Evolutionary conservation across 2,888 invertebrate species (phyloP), one percentile per base, ranked within the genome.

Genomic region (Silvanus unidentatus): DNA sequence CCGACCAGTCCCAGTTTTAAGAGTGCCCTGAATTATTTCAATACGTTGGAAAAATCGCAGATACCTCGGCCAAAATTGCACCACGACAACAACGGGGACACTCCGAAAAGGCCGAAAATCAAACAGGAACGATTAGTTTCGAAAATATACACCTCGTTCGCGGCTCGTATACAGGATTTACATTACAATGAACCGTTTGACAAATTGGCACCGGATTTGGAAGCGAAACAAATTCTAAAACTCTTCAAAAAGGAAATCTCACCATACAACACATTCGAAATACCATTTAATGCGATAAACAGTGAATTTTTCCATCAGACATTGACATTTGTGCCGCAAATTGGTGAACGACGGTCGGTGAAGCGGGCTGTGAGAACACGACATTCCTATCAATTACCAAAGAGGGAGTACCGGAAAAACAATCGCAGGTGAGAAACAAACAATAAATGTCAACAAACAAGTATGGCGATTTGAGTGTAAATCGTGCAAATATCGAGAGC

Each of bases 281-380:
- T 60, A 29, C 52, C 58, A 1, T 43, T 45, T 13, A 48, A 58
- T 34, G 58, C 54, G 16, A 43, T 59, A 40, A 47, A 59, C 16
- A 55, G 57, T 52, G 60, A 60, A 16, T 56, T 60, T 45, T 55
- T 57, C 38, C 54, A 56, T 36, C 48, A 54, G 28, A 57, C 55
- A 28, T 42, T 59, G 29, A 36, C 46, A 11, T 37, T 49, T 4
- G 41, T 54, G 35, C 54, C 54, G 5, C 50, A 54, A 32, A 43
- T 45, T 15, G 47, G 27, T 42, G 34, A 14, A 35, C 40, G 15
- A 22, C 40, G 1, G 44, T n/a, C n/a, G n/a, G n/a, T n/a, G n/a
- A n/a, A n/a, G n/a, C n/a, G n/a, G n/a, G 22, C 22, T 22, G 22
- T 32, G 32, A 5, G 12, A 32, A 32, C 32, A 5, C 3, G 6